Percentiles rank a stretch among this genome's conserved stretches.
Evolutionary conservation across 1,140 invertebrate species (phyloP).

Genomic region (Brachionus koreanus): DNA sequence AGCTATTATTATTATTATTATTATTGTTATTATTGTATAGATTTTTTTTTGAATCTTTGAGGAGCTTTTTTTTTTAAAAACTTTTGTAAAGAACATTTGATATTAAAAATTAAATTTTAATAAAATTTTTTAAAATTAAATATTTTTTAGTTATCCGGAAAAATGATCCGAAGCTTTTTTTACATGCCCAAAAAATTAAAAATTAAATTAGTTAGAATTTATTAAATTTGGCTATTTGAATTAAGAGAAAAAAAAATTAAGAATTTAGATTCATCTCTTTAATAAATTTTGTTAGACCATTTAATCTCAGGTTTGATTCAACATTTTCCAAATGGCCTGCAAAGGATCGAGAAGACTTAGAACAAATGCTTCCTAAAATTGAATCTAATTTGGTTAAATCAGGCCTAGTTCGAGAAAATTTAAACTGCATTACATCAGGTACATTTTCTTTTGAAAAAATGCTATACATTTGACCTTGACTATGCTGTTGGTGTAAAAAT

Average conservation of each 20-base stretch:
- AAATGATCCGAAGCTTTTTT: no score
- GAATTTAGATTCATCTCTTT: neutral
- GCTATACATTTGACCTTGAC: slow-evolving; percentile 52
- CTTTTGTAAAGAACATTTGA: no score
- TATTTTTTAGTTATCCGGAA: no score
- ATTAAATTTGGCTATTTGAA: no score
- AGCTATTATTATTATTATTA: no score
- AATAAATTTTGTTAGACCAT: slow-evolving; percentile 9
- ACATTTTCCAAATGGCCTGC: slow-evolving; percentile 19
- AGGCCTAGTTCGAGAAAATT: slow-evolving; percentile 50
- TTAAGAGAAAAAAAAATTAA: neutral
- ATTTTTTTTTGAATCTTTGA: no score
- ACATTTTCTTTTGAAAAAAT: slow-evolving; percentile 45
- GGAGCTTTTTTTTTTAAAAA: no score
- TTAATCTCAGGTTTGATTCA: slow-evolving; percentile 16
- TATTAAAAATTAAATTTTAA: no score
- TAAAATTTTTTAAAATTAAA: no score
- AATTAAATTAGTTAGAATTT: no score
- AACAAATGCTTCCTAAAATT: slow-evolving; percentile 52
- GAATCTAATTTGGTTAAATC: slow-evolving; percentile 56
- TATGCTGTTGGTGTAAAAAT: slow-evolving; percentile 51
- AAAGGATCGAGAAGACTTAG: slow-evolving; percentile 46
- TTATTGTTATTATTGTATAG: no score
- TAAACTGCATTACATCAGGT: slow-evolving; percentile 51
- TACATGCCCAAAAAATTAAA: no score